Conservation (phyloP, 2,797 vertebrate species). For the Trematomus bernacchii region DNA sequence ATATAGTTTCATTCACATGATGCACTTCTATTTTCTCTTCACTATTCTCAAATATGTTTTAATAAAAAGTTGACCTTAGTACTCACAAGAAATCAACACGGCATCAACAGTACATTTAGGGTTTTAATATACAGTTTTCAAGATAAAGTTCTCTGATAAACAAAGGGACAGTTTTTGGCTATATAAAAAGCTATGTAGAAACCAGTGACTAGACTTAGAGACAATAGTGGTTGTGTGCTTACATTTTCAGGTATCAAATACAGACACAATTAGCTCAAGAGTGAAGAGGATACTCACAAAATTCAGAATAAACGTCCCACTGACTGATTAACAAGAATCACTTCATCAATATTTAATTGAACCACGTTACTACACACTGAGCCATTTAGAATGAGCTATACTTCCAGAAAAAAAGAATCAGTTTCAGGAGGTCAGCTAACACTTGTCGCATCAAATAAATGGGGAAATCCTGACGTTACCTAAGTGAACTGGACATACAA, state of each 20-base stretch:
- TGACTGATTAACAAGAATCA: constrained; percentile 84
- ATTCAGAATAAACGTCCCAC: constrained; percentile 80
- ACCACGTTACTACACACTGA: constrained; percentile 84
- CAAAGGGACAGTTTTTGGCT: constrained; percentile 83
- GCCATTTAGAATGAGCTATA: constrained; percentile 81
- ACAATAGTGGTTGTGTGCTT: constrained; percentile 80
- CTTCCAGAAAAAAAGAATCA: constrained; percentile 70
- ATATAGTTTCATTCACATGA: constrained; percentile 11
- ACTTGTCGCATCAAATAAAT: constrained; percentile 26
- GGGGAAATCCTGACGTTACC: neutral
- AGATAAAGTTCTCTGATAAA: constrained; percentile 84
- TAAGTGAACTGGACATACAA: constrained; percentile 3
- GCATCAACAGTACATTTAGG: constrained; percentile 69
- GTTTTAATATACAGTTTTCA: constrained; percentile 83
- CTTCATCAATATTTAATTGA: constrained; percentile 79
- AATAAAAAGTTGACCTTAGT: neutral
- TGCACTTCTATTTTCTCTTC: constrained; percentile 6
- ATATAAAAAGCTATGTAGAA: constrained; percentile 88
- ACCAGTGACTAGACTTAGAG: constrained; percentile 82
- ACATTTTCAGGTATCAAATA: constrained; percentile 82
- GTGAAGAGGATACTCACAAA: constrained; percentile 80
- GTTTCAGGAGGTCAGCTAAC: constrained; percentile 62
- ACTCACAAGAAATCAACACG: constrained; percentile 39
- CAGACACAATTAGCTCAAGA: constrained; percentile 77
- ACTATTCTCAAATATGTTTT: neutral